Base-by-base conservation (phyloP, 2,797 vertebrate species). In the Oophaga sylvatica region DNA sequence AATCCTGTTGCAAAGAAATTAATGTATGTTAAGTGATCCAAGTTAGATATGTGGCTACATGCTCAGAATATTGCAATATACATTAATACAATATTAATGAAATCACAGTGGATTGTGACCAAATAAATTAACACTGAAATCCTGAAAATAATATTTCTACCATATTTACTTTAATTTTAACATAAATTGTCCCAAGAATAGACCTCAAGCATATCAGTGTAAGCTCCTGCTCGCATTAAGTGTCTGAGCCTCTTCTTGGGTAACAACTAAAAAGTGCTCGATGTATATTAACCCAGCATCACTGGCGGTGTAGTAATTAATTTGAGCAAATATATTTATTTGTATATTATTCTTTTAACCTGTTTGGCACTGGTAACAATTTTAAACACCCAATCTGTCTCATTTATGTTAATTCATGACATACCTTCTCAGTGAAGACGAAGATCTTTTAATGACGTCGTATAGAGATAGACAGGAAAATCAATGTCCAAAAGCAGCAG, bases 401-500 rank as follows among this genome's bases (percentile, higher is more conserved):
- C 26, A 59, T 35, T 65, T 65, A 26, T 15, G 41, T 81, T 62
- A 65, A 85, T 59, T 65, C 83, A 67, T 29, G 68, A 86, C 63
- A 57, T 80, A 80, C 65, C 78, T 80, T 80, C 57, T 41, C 15
- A 60, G 17, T 2, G 59, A 26, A 80, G 65, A 71, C 35, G 65
- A 35, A 65, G 48, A n/a, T 63, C 63, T 85, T 59, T 62, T 29
- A 78, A 3, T 35, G 45, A 79, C n/a, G 19, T 79, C 63, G 48
- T 71, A 70, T 70, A 17, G 53, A 80, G 63, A 65, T 31, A 29
- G 77, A 45, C 63, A 80, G 84, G 76, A 70, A 86, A 53, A 67
- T 70, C 26, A 79, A 16, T 68, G 84, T 56, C 45, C 29, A 29
- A 68, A 65, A 80, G 48, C 84, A 70, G 22, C 22, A 60, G 29